Evolutionary conservation across 2,113 vertebrate genomes (phyloP), one percentile per base, ranked within the genome.

Genomic region (Pangasianodon hypophthalmus): DNA sequence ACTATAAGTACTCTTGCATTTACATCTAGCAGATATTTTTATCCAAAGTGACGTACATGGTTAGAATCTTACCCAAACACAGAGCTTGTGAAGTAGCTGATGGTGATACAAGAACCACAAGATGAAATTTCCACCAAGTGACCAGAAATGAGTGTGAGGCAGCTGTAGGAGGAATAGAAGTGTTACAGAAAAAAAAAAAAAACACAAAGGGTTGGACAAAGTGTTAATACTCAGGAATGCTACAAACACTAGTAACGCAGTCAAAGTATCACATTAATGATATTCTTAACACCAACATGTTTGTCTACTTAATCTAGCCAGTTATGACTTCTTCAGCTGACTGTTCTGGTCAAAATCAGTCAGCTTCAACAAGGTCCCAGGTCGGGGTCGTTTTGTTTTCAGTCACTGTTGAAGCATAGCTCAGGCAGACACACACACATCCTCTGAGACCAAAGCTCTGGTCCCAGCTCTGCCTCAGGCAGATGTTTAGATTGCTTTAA

Each of bases 401-500:
- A 69, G 77, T 69, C 64, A 62, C 37, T 81, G 60, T 77, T 69
- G 82, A 56, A 82, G 50, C 60, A 83, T 16, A 77, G 73, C n/a
- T 79, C 83, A 75, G 41, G 52, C 64, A 50, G 77, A 87, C 19
- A 14, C 79, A 83, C 79, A 83, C 79, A 88, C 77, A 37, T 81
- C 77, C 46, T 71, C 79, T 54, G 79, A 83, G 80, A 80, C 48
- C 48, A 69, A 69, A 84, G 37, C 80, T 89, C 71, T 19, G 6
- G 41, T 91, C 67, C 84, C 19, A 67, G n/a, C 56, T 87, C 79
- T 84, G 90, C 73, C 86, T 46, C 29, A 77, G 77, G 90, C 85
- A 91, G 90, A 91, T 87, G 86, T 84, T 89, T 71, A 46, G 50
- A 56, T 56, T 85, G 85, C 37, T 88, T 87, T 85, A 89, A 85